phyloP scores from a whole-genome alignment of 2,888 invertebrate genomes.

The Conomelus anceps region DNA sequence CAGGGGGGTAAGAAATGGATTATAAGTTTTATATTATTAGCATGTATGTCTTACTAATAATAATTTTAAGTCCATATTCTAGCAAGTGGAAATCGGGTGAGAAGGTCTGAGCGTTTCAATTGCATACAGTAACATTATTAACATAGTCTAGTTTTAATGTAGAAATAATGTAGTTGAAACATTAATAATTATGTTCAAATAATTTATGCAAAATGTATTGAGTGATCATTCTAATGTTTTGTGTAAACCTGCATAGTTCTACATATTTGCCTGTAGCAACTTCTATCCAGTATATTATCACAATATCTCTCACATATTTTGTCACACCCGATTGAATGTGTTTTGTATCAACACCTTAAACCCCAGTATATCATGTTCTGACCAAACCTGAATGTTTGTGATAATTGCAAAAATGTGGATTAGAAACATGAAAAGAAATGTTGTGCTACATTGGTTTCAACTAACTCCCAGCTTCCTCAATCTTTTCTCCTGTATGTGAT shows the following conservation, averaged over 20 bases:
- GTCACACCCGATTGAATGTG: not conserved
- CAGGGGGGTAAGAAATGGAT: slow-evolving; percentile 81
- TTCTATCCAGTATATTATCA: not conserved
- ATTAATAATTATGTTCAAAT: not conserved
- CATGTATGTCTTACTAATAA: not conserved
- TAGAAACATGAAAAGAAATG: no score
- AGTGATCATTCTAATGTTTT: not conserved
- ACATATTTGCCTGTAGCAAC: not conserved
- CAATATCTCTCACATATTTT: not conserved
- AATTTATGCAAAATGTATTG: not conserved
- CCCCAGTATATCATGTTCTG: not conserved
- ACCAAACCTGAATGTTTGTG: not conserved
- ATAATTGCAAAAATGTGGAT: not conserved
- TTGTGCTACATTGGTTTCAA: no score
- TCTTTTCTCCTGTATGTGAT: no score
- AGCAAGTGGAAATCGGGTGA: not conserved
- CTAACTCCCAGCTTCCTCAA: no score
- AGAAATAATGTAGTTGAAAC: not conserved
- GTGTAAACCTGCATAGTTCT: not conserved
- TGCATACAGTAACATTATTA: not conserved
- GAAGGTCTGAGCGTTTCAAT: not conserved
- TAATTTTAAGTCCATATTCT: slow-evolving; percentile 7
- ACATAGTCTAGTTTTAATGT: not conserved
- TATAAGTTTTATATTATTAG: not conserved
- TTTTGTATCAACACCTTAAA: not conserved